Evolutionary conservation across 2,797 vertebrate species (phyloP).

Genomic region (Argya squamiceps): DNA sequence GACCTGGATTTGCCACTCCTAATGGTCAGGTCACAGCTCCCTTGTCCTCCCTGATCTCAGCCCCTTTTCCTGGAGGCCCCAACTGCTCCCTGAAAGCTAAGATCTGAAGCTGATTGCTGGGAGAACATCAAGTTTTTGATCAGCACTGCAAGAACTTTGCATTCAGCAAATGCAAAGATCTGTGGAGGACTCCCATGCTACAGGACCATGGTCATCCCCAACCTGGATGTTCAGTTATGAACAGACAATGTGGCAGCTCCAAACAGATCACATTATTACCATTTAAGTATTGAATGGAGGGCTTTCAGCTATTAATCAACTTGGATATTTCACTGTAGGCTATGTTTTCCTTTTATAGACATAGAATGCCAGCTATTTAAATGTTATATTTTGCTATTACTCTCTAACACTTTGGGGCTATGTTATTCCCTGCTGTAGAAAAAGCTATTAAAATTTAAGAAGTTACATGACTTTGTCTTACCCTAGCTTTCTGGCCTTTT

Average conservation of each 20-base stretch:
- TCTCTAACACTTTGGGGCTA: not conserved
- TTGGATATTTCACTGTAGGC: not conserved
- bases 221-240: not conserved
- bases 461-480: not conserved
- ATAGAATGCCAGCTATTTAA: not conserved
- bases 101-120: not conserved
- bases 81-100: not conserved
- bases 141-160: not conserved
- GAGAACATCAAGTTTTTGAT: not conserved
- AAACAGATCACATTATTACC: not conserved
- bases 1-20: not conserved
- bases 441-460: conserved; percentile 6
- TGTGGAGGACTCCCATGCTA: not conserved
- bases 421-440: not conserved
- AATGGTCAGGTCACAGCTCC: not conserved
- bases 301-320: not conserved
- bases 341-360: not conserved
- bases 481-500: not conserved
- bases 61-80: not conserved
- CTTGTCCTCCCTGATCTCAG: not conserved
- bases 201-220: not conserved
- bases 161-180: not conserved
- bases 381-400: not conserved
- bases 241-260: not conserved
- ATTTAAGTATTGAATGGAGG: not conserved